Percentiles rank a stretch among this genome's conserved stretches.
Evolutionary conservation across 2,888 invertebrate species (phyloP).

Genomic region (Leptopilina syphax): DNA sequence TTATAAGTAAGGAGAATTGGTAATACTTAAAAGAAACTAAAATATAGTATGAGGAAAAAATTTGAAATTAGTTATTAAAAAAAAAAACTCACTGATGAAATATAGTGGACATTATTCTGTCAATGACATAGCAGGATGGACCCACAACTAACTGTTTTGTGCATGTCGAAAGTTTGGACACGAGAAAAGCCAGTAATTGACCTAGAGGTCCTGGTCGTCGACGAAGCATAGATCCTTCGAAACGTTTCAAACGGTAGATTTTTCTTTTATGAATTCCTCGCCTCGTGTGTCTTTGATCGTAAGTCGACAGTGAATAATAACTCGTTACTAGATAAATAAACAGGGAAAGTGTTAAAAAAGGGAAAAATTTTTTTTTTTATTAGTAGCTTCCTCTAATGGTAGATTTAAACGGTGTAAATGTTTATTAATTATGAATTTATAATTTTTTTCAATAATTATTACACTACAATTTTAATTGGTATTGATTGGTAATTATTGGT

Average conservation of each 20-base stretch:
- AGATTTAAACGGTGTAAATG: too few species aligned
- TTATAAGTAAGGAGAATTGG: too few species aligned
- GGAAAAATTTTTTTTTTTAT: too few species aligned
- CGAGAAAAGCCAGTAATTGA: conserved; percentile 64
- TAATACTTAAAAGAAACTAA: too few species aligned
- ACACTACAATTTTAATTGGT: too few species aligned
- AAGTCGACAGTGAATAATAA: conserved; percentile 42
- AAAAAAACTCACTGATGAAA: conserved; percentile 60
- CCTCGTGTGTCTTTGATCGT: conserved; percentile 55
- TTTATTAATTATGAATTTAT: too few species aligned
- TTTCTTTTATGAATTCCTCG: conserved; percentile 65
- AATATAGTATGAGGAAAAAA: not conserved
- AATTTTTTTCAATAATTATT: too few species aligned
- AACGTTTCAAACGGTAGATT: conserved; percentile 60
- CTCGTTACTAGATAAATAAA: conserved; percentile 24
- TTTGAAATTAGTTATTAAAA: not conserved
- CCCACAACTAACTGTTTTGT: conserved; percentile 64
- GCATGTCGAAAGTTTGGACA: conserved; percentile 62
- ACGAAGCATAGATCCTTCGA: conserved; percentile 58
- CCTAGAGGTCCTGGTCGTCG: conserved; percentile 67
- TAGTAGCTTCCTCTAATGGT: too few species aligned
- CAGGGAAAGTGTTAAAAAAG: not conserved
- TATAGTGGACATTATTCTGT: conserved; percentile 62
- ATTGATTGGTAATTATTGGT: too few species aligned
- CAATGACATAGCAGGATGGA: conserved; percentile 66